Evolutionary conservation across 2,113 vertebrate genomes (phyloP).

Genomic region (Ciconia boyciana): DNA sequence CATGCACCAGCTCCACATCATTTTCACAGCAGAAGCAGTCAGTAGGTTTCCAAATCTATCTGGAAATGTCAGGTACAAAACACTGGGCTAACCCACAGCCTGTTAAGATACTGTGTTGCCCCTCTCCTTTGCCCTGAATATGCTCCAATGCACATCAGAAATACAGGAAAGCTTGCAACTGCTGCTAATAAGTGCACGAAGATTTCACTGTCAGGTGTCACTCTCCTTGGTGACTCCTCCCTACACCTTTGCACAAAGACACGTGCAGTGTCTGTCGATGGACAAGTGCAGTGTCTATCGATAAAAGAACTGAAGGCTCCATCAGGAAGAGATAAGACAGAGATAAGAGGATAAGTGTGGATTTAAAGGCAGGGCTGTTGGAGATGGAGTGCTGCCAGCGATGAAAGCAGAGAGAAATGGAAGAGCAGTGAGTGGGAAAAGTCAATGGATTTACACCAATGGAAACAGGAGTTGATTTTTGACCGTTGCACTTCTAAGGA

Average conservation of each 20-base stretch:
- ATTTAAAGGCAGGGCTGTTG: background rate
- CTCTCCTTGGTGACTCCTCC: background rate
- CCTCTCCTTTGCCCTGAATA: background rate
- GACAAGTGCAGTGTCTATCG: background rate
- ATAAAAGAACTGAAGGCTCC: background rate
- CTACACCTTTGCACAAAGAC: background rate
- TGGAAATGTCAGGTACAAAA: background rate
- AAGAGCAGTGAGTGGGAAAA: background rate
- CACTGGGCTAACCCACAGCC: background rate
- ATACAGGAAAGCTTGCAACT: background rate
- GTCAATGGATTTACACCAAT: background rate
- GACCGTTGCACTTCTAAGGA: background rate
- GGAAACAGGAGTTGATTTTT: background rate
- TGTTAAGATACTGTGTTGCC: background rate
- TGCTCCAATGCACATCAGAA: background rate
- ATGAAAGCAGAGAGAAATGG: background rate
- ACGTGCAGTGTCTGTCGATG: background rate
- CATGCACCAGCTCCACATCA: background rate
- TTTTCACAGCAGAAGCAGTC: background rate
- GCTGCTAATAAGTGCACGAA: accelerated
- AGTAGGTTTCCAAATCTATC: background rate
- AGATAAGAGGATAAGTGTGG: background rate
- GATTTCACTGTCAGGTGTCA: background rate
- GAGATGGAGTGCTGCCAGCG: background rate
- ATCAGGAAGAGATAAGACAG: background rate